Percentiles rank a stretch among this genome's conserved stretches.
Conservation (phyloP, 2,888 invertebrate genomes). For the Sepiola atlantica region DNA sequence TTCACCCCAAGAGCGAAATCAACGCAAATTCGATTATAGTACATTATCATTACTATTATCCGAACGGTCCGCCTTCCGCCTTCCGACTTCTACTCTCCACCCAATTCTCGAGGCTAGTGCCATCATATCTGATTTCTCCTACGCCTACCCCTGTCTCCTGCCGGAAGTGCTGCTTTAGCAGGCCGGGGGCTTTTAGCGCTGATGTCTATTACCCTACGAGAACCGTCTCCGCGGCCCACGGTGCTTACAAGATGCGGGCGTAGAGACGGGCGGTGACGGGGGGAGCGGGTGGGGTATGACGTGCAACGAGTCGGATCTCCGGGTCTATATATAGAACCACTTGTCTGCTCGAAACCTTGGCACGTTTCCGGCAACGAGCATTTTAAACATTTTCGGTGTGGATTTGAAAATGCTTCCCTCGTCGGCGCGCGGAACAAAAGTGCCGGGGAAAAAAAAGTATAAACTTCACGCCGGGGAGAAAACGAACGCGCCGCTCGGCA, state of each 20-base stretch:
- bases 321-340: conserved; percentile 9
- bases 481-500: background rate
- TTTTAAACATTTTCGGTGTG: conserved; percentile 6
- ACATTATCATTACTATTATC: background rate
- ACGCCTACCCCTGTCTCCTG: background rate
- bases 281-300: background rate
- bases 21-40: too few relatives aligned
- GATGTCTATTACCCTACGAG: background rate
- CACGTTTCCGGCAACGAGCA: background rate
- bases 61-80: background rate
- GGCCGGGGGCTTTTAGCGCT: background rate
- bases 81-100: too few relatives aligned
- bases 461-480: background rate
- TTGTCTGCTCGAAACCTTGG: conserved; percentile 23
- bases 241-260: background rate
- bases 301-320: background rate
- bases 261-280: background rate
- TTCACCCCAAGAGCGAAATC: too few relatives aligned
- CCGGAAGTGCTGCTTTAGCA: conserved; percentile 6
- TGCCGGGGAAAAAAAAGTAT: too few relatives aligned
- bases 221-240: background rate
- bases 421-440: background rate
- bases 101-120: background rate
- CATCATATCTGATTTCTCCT: background rate
- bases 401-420: conserved; percentile 2